A percentile compares a stretch with the other conserved stretches of the same genome.
phyloP scores from a whole-genome alignment of 2,888 invertebrate genomes.

The Cylindroiulus punctatus region DNA sequence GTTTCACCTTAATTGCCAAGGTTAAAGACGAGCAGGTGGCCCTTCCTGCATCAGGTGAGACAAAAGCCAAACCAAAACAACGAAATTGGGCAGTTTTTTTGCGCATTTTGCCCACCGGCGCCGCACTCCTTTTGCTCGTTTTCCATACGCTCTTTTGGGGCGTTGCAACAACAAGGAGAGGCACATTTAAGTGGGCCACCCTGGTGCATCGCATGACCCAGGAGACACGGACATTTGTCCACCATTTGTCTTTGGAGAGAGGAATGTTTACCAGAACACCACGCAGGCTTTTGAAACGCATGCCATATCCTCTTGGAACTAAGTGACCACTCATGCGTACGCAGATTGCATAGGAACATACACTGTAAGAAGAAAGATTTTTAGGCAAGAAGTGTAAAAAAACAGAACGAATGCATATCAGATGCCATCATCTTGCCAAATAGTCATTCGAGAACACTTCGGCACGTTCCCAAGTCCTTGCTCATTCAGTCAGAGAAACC shows the following conservation, averaged over 20 bases:
- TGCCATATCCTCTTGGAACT: neutral
- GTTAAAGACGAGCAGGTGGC: neutral
- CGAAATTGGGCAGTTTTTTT: neutral
- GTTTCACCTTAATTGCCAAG: neutral
- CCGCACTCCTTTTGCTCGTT: neutral
- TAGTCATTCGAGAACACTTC: too few species aligned
- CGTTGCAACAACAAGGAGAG: neutral
- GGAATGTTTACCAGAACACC: neutral
- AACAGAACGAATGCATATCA: too few species aligned
- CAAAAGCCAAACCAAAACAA: neutral
- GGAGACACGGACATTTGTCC: constrained; percentile 1
- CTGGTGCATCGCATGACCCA: neutral
- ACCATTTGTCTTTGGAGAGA: neutral
- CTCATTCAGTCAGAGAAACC: too few species aligned
- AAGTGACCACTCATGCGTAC: too few species aligned
- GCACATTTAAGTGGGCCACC: neutral
- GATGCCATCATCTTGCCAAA: too few species aligned
- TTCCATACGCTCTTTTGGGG: neutral
- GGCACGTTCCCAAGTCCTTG: too few species aligned
- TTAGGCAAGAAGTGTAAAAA: too few species aligned
- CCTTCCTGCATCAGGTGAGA: constrained; percentile 1
- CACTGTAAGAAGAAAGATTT: too few species aligned
- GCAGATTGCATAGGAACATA: too few species aligned
- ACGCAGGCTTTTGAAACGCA: neutral
- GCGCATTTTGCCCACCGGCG: neutral